Base-by-base conservation (phyloP, 1,140 invertebrate genomes). In the Magallana gigas region DNA sequence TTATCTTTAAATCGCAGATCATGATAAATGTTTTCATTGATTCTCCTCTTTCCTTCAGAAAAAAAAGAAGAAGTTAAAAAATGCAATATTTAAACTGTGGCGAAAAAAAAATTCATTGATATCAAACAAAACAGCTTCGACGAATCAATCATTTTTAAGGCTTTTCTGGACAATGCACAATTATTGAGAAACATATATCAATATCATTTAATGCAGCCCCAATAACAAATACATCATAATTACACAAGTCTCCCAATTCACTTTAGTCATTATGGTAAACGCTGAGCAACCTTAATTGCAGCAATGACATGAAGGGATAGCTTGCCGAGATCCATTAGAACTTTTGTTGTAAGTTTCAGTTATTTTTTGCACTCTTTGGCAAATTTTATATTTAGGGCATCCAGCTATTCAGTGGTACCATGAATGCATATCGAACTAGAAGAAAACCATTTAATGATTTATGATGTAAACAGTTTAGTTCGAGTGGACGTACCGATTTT, bases 61-160 rank as follows among this genome's bases (percentile, higher is more conserved):
- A 48, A 48, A 48, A 48, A 48, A 23, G 23, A 29, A 71, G n/a
- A 64, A 64, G 60, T 29, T 12, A 76, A 76, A 76, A 76, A 29
- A 76, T 76, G 68, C 68, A 76, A 76, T 76, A 76, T 76, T 76
- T 76, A 76, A 76, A 76, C 68, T 76, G 68, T 76, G 68, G 23
- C 68, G 36, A 71, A 76, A 76, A 29, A 18, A 29, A 76, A 12
- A 36, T 76, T 29, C 29, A 36, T 76, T 76, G 68, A 76, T 76
- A 76, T 76, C 68, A 29, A 9, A 76, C 68, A 76, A 76, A 29
- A 29, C 68, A 11, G 23, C 68, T 76, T 23, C 68, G 9, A 76
- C 36, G 29, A 76, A 76, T 76, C 68, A 76, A 76, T 76, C 68
- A 36, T 11, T 76, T 23, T 76, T 76, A 76, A 76, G 68, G 68